Base-by-base conservation (phyloP, 2,113 vertebrate genomes). In the Pomatostomus ruficeps region DNA sequence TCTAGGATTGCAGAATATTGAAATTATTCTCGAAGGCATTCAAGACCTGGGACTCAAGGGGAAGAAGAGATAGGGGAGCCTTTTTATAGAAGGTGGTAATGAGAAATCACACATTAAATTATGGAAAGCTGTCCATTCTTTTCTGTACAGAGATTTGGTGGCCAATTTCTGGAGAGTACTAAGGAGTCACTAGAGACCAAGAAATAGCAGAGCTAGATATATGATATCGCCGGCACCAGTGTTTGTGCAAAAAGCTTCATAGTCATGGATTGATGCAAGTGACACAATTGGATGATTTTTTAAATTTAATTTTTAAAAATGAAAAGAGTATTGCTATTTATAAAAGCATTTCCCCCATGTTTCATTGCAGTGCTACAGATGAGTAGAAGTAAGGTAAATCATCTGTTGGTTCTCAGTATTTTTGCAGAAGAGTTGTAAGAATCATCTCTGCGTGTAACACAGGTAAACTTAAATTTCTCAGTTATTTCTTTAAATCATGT, bases 211-310 rank as follows among this genome's bases (percentile, higher is more conserved):
- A 91, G 36, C 7, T 63, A 49, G 33, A 84, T 22, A 31, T 38
- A 29, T 1, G 4, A 1, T 46, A 65, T 24, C 0, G 0, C 22
- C 9, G 16, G 52, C 31, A 91, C 3, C 23, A 20, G 29, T 4
- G 14, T 7, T 68, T 28, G 13, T 54, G 24, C 28, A 80, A 29
- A 79, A 83, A 76, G 14, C 28, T 65, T 46, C 20, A n/a, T 2
- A 40, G 40, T 42, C 3, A 7, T 36, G 59, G 43, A 13, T 12
- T 84, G 35, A 71, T 36, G 52, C 51, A 81, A 89, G 14, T 2
- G 16, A 78, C 23, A 40, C 15, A 59, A 31, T 2, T 54, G 26
- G 11, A 45, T 38, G 4, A 20, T 12, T 38, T 51, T 90, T 81
- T 5, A 20, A 35, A 79, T 45, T 68, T 51, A 38, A 25, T 23